Evolutionary conservation across 2,113 vertebrate species (phyloP).

Genomic region (Microtus richardsoni): DNA sequence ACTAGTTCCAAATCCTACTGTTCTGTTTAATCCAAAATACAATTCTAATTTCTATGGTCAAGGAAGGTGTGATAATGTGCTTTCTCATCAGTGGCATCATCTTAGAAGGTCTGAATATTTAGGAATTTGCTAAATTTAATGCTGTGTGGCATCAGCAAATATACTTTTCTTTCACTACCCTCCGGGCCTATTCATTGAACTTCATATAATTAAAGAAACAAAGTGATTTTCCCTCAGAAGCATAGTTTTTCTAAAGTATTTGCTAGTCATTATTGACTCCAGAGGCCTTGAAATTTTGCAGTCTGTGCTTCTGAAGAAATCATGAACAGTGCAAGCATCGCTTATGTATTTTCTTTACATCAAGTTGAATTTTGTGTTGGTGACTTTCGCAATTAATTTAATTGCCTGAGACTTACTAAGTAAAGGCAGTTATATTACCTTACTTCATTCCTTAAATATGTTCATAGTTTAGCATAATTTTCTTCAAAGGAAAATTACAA

Average conservation of each 20-base stretch:
- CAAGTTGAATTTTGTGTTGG: slow-evolving; percentile 37
- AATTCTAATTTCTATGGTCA: too few species aligned
- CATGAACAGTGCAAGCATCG: neutral
- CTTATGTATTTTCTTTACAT: neutral
- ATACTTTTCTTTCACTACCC: neutral
- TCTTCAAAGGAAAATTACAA: slow-evolving; percentile 67
- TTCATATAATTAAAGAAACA: neutral
- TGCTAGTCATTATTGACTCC: neutral
- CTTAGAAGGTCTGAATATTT: neutral
- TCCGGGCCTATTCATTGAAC: neutral
- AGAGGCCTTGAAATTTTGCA: neutral
- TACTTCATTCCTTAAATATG: slow-evolving; percentile 52
- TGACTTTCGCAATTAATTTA: slow-evolving; percentile 57
- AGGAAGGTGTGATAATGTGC: too few species aligned
- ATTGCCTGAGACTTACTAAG: slow-evolving; percentile 55
- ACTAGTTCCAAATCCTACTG: neutral
- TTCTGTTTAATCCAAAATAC: too few species aligned
- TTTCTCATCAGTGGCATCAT: neutral
- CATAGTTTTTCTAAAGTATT: neutral
- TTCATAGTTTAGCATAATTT: slow-evolving; percentile 65
- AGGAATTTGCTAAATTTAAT: neutral
- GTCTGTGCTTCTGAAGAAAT: slow-evolving; percentile 15
- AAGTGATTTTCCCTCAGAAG: neutral
- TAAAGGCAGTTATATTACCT: neutral
- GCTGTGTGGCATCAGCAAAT: neutral